These are phyloP conservation scores for Ptychoptera contaminata DNA, from an alignment of 2,888 invertebrate species.

Conservation along the genomic window DNA sequence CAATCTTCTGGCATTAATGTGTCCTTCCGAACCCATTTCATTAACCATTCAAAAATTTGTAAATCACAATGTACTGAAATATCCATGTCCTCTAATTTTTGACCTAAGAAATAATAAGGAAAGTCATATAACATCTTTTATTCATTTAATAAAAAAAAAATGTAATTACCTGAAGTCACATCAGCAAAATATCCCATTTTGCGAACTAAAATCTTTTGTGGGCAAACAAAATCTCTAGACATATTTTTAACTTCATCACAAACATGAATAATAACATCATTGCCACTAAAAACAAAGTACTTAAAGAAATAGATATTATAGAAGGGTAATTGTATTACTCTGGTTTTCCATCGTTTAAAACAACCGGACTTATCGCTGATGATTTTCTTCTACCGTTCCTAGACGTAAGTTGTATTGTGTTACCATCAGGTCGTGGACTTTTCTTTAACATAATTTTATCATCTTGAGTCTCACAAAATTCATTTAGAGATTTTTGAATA, in stretches of 20 bases:
- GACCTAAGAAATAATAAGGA: conserved; percentile 22
- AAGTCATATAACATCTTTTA: conserved; percentile 20
- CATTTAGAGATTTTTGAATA: not conserved
- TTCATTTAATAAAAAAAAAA: conserved; percentile 5
- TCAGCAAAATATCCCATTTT: conserved; percentile 95
- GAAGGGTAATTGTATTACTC: not conserved
- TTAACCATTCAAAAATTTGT: conserved; percentile 89
- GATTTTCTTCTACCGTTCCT: not conserved
- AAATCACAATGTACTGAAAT: conserved; percentile 96
- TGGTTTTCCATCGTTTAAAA: not conserved
- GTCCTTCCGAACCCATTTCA: conserved; percentile 86
- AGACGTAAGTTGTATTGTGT: not conserved
- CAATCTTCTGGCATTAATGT: conserved; percentile 42
- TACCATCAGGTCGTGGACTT: not conserved
- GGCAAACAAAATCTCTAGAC: conserved; percentile 78
- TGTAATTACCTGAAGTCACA: conserved; percentile 48
- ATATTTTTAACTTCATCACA: conserved; percentile 85
- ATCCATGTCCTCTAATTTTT: conserved; percentile 78
- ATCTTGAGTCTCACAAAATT: too few relatives aligned
- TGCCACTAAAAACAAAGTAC: conserved; percentile 29
- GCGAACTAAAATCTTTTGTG: conserved; percentile 66
- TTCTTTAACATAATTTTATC: too few relatives aligned
- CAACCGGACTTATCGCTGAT: not conserved
- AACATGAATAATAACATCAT: conserved; percentile 84
- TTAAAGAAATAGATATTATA: not conserved